Conservation (phyloP, 2,113 vertebrate genomes). For the Callithrix jacchus region DNA sequence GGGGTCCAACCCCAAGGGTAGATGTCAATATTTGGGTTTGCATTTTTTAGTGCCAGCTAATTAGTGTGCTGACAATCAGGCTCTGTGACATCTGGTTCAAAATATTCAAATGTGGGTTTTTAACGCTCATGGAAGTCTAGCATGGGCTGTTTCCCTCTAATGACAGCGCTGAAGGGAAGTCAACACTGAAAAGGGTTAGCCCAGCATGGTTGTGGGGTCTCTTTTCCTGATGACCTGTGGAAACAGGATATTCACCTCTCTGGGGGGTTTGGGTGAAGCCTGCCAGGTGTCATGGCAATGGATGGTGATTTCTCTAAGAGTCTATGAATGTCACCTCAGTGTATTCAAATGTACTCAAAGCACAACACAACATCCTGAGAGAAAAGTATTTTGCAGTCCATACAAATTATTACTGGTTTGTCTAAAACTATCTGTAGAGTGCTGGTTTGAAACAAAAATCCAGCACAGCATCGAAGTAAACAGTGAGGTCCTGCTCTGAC, state of each 20-base stretch:
- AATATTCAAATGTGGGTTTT: background rate
- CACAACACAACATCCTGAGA: background rate
- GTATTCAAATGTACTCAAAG: constrained; percentile 23
- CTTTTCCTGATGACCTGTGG: constrained; percentile 46
- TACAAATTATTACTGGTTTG: constrained; percentile 40
- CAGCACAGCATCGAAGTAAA: too few species aligned
- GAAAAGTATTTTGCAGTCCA: constrained; percentile 14
- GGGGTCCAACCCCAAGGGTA: background rate
- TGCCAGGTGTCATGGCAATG: background rate
- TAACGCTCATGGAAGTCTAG: background rate
- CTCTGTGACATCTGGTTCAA: constrained; percentile 34
- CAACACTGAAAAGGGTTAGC: background rate
- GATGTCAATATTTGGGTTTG: background rate
- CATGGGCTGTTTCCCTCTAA: background rate
- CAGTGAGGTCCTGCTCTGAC: background rate
- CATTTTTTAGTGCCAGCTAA: constrained; percentile 16
- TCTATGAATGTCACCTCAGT: constrained; percentile 14
- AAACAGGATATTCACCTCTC: constrained; percentile 29
- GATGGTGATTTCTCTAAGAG: background rate
- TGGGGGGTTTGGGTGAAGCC: background rate
- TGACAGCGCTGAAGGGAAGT: background rate
- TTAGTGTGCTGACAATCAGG: constrained; percentile 3
- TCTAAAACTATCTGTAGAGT: background rate
- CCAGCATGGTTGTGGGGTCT: background rate
- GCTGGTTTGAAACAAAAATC: background rate